Percentiles rank a stretch among this genome's conserved stretches.
phyloP scores from a whole-genome alignment of 2,888 invertebrate species.

The Papilio demoleus region DNA sequence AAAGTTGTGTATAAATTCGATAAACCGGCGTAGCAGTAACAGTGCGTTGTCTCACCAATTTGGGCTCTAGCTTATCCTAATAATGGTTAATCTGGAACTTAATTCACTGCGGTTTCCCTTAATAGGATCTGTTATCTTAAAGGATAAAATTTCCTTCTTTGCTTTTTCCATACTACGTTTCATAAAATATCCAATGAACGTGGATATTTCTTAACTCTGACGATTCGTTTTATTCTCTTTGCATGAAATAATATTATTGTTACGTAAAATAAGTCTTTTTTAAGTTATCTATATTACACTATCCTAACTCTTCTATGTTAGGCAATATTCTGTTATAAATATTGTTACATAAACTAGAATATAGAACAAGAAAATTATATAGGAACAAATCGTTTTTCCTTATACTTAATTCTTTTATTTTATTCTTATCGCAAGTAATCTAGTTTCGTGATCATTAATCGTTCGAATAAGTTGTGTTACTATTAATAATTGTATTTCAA shows the following conservation, averaged over 20 bases:
- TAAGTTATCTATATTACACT: too few relatives aligned
- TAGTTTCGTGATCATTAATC: constrained; percentile 23
- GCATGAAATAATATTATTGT: background rate
- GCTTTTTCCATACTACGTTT: constrained; percentile 17
- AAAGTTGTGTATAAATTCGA: constrained; percentile 9
- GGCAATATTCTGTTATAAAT: constrained; percentile 6
- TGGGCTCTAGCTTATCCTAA: constrained; percentile 37
- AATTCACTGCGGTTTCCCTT: constrained; percentile 38
- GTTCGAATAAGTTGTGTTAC: constrained; percentile 15
- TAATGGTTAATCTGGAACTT: constrained; percentile 39
- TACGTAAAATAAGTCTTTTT: too few relatives aligned
- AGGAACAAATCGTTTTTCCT: constrained; percentile 28
- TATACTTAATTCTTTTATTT: constrained; percentile 19
- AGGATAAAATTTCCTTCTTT: constrained; percentile 22
- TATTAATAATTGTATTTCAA: constrained; percentile 12
- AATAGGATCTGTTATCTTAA: constrained; percentile 38
- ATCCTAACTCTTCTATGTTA: background rate
- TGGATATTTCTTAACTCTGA: background rate
- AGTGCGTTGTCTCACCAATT: constrained; percentile 29
- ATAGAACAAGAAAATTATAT: constrained; percentile 23
- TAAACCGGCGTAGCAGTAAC: constrained; percentile 19
- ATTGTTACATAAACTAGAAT: constrained; percentile 13
- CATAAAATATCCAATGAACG: background rate
- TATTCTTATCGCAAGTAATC: constrained; percentile 25
- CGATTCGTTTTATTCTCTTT: background rate